Conservation (phyloP, 2,113 vertebrate species). For the Rhegmatorhina hoffmannsi region DNA sequence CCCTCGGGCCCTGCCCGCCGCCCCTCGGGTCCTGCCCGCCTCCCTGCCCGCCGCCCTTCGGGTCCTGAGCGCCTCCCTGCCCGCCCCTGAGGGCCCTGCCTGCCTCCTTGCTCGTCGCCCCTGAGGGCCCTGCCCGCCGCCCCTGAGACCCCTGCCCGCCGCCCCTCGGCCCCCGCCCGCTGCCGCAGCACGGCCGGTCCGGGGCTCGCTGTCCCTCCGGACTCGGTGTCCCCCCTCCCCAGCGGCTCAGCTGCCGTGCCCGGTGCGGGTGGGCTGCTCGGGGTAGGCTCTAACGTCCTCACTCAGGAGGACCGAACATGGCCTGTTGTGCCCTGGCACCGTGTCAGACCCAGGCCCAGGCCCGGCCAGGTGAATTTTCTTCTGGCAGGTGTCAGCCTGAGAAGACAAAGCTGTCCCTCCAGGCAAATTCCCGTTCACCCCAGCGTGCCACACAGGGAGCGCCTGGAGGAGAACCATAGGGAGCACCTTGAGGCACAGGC, state of each 20-base stretch:
- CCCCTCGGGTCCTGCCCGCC: neutral
- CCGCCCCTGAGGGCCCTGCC: neutral
- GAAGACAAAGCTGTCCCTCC: neutral
- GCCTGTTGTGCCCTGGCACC: neutral
- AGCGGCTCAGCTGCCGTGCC: no score
- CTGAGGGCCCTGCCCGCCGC: neutral
- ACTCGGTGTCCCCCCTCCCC: no score
- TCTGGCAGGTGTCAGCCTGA: neutral
- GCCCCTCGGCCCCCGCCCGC: neutral
- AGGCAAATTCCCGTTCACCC: neutral
- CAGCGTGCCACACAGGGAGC: neutral
- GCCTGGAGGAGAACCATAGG: neutral
- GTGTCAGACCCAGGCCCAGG: neutral
- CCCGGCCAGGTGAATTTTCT: neutral
- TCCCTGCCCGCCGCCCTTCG: neutral
- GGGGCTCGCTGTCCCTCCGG: no score
- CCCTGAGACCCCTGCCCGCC: neutral
- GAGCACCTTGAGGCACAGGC: neutral
- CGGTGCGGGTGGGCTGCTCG: rapidly evolving
- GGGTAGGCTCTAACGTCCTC: no score
- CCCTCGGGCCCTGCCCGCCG: neutral
- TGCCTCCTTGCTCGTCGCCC: neutral
- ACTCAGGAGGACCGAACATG: rapidly evolving
- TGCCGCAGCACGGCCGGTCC: no score
- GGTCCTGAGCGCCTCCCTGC: no score